phyloP scores from a whole-genome alignment of 2,113 vertebrate genomes.

The Phyllostomus discolor region DNA sequence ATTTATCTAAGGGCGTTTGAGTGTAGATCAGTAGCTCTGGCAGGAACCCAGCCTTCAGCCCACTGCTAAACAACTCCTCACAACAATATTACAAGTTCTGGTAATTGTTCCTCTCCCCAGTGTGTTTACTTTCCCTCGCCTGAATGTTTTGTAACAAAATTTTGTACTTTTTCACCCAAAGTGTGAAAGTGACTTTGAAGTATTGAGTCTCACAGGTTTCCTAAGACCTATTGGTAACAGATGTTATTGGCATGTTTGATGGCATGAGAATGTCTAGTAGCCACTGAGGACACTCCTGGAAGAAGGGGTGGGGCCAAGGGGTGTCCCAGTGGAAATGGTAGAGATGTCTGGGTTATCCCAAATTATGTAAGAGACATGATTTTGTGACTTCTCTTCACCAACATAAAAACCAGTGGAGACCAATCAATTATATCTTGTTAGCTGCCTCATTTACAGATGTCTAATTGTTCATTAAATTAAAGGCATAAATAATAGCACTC shows the following conservation, averaged over 20 bases:
- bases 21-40: slow-evolving; percentile 88
- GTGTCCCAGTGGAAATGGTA: not conserved
- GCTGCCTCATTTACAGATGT: slow-evolving; percentile 76
- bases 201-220: slow-evolving; percentile 30
- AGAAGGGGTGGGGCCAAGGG: not conserved
- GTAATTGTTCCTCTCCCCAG: slow-evolving; percentile 79
- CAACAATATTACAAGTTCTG: slow-evolving; percentile 80
- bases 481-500: slow-evolving; percentile 74
- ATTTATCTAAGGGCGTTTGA: slow-evolving; percentile 90
- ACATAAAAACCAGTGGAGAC: slow-evolving; percentile 67
- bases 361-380: not conserved
- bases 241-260: slow-evolving; percentile 67
- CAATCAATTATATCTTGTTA: slow-evolving; percentile 70
- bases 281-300: not conserved
- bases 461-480: slow-evolving; percentile 80
- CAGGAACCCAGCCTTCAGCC: slow-evolving; percentile 82
- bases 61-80: slow-evolving; percentile 79
- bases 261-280: not conserved
- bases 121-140: slow-evolving; percentile 78
- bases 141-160: slow-evolving; percentile 67
- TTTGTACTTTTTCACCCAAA: slow-evolving; percentile 54
- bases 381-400: slow-evolving; percentile 61
- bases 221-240: slow-evolving; percentile 63
- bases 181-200: slow-evolving; percentile 74
- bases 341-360: not conserved